Conservation (phyloP, 2,888 invertebrate species). For the Piscicola geometra region DNA sequence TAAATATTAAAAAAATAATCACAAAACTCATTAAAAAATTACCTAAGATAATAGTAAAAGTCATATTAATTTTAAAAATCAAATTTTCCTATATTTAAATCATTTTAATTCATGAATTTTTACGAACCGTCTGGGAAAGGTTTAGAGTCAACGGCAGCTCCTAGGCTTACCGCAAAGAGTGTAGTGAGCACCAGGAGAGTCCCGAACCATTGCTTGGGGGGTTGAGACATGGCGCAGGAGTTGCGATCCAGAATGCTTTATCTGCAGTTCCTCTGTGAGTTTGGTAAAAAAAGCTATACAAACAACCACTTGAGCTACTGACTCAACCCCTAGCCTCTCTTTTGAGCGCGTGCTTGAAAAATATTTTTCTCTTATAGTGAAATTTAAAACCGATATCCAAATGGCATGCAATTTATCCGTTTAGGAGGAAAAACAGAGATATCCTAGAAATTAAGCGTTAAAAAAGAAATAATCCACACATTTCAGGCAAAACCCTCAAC, state of each 20-base stretch:
- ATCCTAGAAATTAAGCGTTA: neutral
- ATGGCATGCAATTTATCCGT: neutral
- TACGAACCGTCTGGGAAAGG: neutral
- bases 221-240: constrained; percentile 6
- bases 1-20: no score
- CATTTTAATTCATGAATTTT: no score
- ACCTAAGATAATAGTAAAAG: no score
- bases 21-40: no score
- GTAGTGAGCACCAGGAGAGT: constrained; percentile 5
- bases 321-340: no score
- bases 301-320: no score
- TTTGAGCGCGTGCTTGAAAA: no score
- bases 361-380: neutral
- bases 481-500: neutral
- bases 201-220: constrained; percentile 2
- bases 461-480: neutral
- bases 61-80: no score
- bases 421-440: neutral
- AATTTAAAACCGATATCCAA: neutral
- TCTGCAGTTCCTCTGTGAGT: neutral
- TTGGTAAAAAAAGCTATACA: no score
- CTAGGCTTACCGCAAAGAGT: neutral
- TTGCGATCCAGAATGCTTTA: constrained; percentile 14
- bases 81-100: no score
- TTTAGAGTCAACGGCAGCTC: neutral